Evolutionary conservation across 1,140 invertebrate genomes (phyloP), one percentile per base, ranked within the genome.

Genomic region (Drosophila busckii): DNA sequence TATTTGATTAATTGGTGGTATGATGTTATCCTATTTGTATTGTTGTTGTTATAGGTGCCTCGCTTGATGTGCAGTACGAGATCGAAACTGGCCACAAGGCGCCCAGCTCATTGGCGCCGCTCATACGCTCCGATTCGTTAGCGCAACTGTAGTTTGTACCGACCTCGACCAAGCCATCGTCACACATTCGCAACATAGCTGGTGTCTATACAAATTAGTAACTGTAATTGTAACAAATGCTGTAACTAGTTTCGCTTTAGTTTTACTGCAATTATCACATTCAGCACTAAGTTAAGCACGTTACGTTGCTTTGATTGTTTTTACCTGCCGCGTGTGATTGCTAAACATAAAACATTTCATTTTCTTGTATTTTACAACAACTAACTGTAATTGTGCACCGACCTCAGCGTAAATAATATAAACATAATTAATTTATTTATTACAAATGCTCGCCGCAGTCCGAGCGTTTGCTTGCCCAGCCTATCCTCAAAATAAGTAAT

Each of bases 11-110:
- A 12, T 3, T 16, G 10, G 12, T 31, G 17, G n/a, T n/a, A n/a
- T n/a, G n/a, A n/a, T n/a, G n/a, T n/a, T n/a, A n/a, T n/a, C n/a
- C n/a, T n/a, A n/a, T 55, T 31, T 9, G 4, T 73, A 28, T 32
- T 38, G 12, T 38, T 49, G 9, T 41, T 35, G 4, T 26, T 31
- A 31, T 75, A 92, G 92, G 91, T 84, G 89, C 92, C 62, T 92
- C 93, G 20, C 88, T 94, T 73, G 93, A 94, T 78, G 90, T 94
- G 59, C 92, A 93, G 80, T 94, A 94, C 71, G 94, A 94, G 87
- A 90, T 93, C 66, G 93, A 94, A 88, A 90, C 91, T 59, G 91
- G 91, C 29, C 91, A 92, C 70, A 92, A 92, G 63, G 92, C 93
- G 58, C 90, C 93, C 49, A 93, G 93, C 66, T 92, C 93, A 15